These are phyloP conservation scores for Argyrosomus regius DNA, from an alignment of 2,797 vertebrate genomes.

Conservation along the genomic window DNA sequence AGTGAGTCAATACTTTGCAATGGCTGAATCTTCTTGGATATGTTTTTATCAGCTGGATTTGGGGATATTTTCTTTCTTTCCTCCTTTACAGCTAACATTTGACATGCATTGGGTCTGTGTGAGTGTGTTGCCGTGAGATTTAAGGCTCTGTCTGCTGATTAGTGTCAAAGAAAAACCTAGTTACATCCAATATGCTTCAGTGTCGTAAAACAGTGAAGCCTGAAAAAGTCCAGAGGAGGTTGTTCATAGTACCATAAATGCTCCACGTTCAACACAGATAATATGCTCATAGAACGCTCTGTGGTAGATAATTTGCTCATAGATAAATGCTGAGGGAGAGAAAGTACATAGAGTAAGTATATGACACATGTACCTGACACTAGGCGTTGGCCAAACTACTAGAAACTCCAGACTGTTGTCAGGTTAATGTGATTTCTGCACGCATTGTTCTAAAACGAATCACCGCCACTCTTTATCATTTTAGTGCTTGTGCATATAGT, in stretches of 20 bases:
- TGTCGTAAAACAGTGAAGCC: conserved; percentile 5
- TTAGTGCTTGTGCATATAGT: not conserved
- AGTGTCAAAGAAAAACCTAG: not conserved
- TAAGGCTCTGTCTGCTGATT: not conserved
- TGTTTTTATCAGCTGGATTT: conserved; percentile 41
- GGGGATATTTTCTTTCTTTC: conserved; percentile 6
- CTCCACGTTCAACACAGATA: not conserved
- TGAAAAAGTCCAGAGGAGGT: not conserved
- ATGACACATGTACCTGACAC: not conserved
- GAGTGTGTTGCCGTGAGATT: not conserved
- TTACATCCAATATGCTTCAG: not conserved
- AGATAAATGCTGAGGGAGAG: not conserved
- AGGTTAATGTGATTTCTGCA: not conserved
- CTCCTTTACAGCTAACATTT: not conserved
- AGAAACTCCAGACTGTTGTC: not conserved
- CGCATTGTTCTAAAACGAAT: not conserved
- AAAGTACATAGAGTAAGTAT: not conserved
- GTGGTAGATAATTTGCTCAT: too few species aligned
- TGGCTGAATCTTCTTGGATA: conserved; percentile 30
- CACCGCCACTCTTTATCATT: not conserved
- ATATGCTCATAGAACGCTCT: not conserved
- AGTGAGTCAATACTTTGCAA: conserved; percentile 19
- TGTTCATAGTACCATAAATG: not conserved
- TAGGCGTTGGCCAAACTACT: not conserved
- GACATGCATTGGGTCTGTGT: not conserved